Evolutionary conservation across 92 coral and sea anemone species (phyloP), one percentile per base, ranked within the genome.

Genomic region (Zoanthus sansibaricus): DNA sequence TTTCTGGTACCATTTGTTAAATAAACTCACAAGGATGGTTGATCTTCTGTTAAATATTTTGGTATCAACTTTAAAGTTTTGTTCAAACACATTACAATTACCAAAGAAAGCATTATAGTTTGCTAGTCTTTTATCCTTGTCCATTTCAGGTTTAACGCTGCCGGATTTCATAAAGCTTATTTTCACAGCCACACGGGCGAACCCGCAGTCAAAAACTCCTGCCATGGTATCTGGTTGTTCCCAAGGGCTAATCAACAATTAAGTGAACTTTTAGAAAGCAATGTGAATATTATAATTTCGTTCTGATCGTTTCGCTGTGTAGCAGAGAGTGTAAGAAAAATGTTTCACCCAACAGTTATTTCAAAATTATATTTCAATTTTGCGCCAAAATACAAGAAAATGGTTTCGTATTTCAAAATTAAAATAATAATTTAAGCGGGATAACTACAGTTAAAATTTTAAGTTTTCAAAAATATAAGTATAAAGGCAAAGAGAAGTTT

Each of bases 51-150:
- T 75, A 20, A 75, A 75, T 46, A 42, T 75, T 48, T 46, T 75
- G 17, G 47, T 48, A 25, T 75, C 59, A 46, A 47, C 59, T 48
- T 46, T 47, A 45, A 75, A 75, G 59, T 75, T 75, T 48, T 18
- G 16, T 62, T 62, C 69, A 62, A 62, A 62, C 15, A 31, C 79
- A n/a, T 75, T 48, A 10, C 20, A 25, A 48, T 45, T 45, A 20
- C 79, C 79, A 18, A 75, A 49, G 79, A 75, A 75, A n/a, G 79
- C 79, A 75, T 12, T 20, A 75, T 75, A 75, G 33, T 52, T 75
- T 48, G 16, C 79, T 75, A 75, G 59, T 44, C 79, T 37, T 75
- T 75, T 75, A 30, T 30, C 73, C 73, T 69, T 69, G 73, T 69
- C 73, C 73, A 69, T 69, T 69, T 69, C 73, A 32, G 73, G 73